phyloP scores from a whole-genome alignment of 2,113 vertebrate species.

The Jacana jacana region DNA sequence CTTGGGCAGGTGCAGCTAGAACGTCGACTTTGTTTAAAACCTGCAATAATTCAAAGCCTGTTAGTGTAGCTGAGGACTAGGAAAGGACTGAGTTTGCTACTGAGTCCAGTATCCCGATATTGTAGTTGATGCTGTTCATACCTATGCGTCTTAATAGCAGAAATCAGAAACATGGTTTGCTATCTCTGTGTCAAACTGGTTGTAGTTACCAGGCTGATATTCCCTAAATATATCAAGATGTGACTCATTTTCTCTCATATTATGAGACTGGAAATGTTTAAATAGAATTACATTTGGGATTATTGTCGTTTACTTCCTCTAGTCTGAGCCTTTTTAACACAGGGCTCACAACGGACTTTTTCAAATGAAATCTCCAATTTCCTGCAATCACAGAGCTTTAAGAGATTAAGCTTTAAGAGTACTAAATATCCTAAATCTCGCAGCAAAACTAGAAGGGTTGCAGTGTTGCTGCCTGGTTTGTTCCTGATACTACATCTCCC shows the following conservation, averaged over 20 bases:
- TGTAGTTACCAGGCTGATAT: background rate
- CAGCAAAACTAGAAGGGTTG: background rate
- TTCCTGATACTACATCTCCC: background rate
- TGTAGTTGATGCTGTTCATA: background rate
- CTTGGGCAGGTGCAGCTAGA: background rate
- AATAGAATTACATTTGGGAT: background rate
- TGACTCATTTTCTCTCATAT: background rate
- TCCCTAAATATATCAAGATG: background rate
- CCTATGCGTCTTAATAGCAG: fast-evolving
- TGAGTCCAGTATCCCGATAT: background rate
- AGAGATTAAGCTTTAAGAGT: background rate
- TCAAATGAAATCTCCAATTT: background rate
- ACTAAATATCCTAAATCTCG: background rate
- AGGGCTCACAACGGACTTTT: background rate
- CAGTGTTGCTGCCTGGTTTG: background rate
- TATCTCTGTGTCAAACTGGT: background rate
- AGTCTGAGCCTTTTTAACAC: background rate
- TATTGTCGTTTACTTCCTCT: background rate
- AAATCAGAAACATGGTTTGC: background rate
- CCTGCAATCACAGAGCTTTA: background rate
- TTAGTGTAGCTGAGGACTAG: background rate
- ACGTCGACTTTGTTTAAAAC: background rate
- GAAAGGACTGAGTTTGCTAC: background rate
- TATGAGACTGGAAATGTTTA: background rate
- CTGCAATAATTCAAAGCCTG: background rate